A percentile compares a stretch with the other conserved stretches of the same genome.
Conservation (phyloP, 2,113 vertebrate genomes). For the Gopherus evgoodei region DNA sequence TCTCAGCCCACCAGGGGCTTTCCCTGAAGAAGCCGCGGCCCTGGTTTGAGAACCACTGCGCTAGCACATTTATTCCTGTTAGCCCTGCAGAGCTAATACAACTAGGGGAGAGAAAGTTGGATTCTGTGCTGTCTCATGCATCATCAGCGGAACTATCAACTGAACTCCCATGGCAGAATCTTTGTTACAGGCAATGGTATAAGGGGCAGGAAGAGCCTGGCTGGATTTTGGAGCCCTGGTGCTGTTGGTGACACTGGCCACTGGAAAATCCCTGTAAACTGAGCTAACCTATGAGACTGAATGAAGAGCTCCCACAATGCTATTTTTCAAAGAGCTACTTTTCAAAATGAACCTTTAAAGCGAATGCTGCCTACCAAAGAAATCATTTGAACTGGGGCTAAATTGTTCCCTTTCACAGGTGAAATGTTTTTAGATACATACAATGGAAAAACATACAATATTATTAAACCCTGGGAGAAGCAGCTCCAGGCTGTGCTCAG, state of each 20-base stretch:
- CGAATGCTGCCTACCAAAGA: constrained; percentile 45
- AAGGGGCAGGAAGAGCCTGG: not conserved
- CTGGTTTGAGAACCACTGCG: no score
- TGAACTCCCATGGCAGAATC: constrained; percentile 39
- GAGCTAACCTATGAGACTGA: constrained; percentile 11
- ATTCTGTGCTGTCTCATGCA: constrained; percentile 53
- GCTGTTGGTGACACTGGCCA: not conserved
- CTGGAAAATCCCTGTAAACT: constrained; percentile 5
- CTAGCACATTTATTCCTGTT: not conserved
- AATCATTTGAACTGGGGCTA: constrained; percentile 59
- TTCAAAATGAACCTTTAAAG: constrained; percentile 37
- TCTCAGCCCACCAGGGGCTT: no score
- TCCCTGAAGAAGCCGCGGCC: no score
- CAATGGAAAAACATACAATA: constrained; percentile 46
- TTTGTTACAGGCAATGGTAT: constrained; percentile 32
- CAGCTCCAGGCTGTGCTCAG: constrained; percentile 22
- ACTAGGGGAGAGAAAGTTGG: constrained; percentile 41
- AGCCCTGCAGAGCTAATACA: not conserved
- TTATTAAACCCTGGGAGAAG: constrained; percentile 47
- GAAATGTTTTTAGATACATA: constrained; percentile 57
- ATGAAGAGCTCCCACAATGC: constrained; percentile 24
- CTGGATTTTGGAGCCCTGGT: not conserved
- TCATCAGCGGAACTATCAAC: constrained; percentile 25
- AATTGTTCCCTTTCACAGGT: constrained; percentile 56
- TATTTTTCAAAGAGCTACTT: constrained; percentile 53